Evolutionary conservation across 2,888 invertebrate genomes (phyloP), one percentile per base, ranked within the genome.

Genomic region (Coecobrya sp.): DNA sequence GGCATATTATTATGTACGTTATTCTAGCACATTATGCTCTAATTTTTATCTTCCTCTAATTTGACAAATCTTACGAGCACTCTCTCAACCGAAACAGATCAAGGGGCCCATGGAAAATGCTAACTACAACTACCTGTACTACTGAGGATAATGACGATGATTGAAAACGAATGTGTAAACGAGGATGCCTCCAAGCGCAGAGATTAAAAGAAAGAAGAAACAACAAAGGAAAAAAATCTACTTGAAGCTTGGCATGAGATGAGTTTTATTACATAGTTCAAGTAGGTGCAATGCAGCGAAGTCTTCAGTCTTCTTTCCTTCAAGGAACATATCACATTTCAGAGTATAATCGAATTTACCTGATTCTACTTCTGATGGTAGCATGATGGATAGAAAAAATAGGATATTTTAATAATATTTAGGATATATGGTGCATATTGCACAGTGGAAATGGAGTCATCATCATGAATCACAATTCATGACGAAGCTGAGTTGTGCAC

Each of bases 1-100:
- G 2, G 8, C 19, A 1, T 25, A 25, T 8, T 22, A 25, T 1
- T 62, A 62, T 62, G 27, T 62, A 19, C 62, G 25, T 3, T 59
- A 36, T 36, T 4, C 36, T 36, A 7, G 7, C 36, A 16, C 8
- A 62, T 10, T 62, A 62, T n/a, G n/a, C n/a, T n/a, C n/a, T n/a
- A n/a, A n/a, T n/a, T n/a, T n/a, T n/a, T n/a, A n/a, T n/a, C n/a
- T 19, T 25, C 22, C 8, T 8, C 10, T 62, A 62, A 19, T 62
- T 25, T 25, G 19, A 19, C 62, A 22, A n/a, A n/a, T 62, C 22
- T 5, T 19, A 19, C 19, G 1, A 1, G 4, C 25, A 65, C 22
- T 62, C 59, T 62, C 59, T 62, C 59, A 65, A 65, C 25, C 8
- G 65, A 65, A 65, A 65, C 59, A 62, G 59, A 62, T 62, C 59